Evolutionary conservation across 2,888 invertebrate species (phyloP).

Genomic region (Dioctria linearis): DNA sequence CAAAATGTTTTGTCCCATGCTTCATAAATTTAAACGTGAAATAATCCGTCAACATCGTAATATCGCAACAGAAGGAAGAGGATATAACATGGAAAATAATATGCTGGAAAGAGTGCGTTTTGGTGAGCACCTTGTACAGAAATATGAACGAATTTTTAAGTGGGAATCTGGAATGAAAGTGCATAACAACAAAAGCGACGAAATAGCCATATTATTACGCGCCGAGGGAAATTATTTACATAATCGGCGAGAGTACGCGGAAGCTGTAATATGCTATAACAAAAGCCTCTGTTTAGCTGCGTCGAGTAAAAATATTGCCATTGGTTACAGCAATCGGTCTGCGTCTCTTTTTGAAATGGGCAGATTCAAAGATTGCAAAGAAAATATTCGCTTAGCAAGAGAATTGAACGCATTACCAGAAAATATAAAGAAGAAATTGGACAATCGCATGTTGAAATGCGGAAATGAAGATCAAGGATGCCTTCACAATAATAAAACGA

Average conservation of each 20-base stretch:
- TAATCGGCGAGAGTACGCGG: constrained; percentile 58
- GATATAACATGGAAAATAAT: too few species aligned
- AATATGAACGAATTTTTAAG: not conserved
- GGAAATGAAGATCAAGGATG: too few species aligned
- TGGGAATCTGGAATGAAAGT: not conserved
- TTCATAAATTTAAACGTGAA: too few species aligned
- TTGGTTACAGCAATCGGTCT: not conserved
- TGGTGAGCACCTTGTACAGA: not conserved
- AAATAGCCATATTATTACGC: not conserved
- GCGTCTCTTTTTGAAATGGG: not conserved
- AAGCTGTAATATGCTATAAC: not conserved
- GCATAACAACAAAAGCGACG: not conserved
- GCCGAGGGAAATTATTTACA: not conserved
- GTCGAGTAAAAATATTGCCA: not conserved
- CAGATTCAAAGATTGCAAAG: not conserved
- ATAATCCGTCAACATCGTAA: too few species aligned
- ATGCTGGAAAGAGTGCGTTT: not conserved
- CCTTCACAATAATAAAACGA: too few species aligned
- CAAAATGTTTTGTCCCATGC: too few species aligned
- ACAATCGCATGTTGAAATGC: constrained; percentile 72
- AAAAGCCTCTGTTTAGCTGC: not conserved
- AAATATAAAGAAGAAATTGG: not conserved
- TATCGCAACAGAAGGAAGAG: too few species aligned
- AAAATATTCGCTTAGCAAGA: not conserved
- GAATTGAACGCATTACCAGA: not conserved